Conservation (phyloP, 2,113 vertebrate species). For the Phasianus colchicus region DNA sequence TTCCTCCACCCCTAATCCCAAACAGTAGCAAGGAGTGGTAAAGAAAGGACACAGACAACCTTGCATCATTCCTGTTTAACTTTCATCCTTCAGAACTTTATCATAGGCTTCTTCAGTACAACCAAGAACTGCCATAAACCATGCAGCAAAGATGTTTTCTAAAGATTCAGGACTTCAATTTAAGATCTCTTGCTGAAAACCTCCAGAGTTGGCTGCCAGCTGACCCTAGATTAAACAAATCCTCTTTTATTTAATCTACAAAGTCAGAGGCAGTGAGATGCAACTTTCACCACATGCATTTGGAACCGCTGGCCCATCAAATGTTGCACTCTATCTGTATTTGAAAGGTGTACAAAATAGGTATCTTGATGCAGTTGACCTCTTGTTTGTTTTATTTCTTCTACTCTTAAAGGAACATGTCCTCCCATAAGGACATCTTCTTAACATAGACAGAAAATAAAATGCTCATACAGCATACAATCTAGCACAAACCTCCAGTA, state of each 20-base stretch:
- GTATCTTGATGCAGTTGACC: background rate
- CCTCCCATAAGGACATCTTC: background rate
- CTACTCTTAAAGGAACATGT: background rate
- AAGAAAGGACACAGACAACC: background rate
- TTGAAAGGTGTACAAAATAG: background rate
- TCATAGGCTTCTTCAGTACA: background rate
- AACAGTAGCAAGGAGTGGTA: background rate
- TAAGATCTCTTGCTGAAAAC: background rate
- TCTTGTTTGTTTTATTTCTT: background rate
- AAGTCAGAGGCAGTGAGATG: background rate
- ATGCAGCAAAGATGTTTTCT: background rate
- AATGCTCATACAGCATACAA: background rate
- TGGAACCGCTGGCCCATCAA: background rate
- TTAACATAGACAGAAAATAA: background rate
- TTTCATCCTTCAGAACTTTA: rapidly evolving
- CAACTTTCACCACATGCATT: background rate
- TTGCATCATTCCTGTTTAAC: background rate
- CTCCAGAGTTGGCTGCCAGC: background rate
- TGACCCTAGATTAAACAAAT: background rate
- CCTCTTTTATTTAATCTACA: background rate
- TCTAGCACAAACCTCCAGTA: rapidly evolving
- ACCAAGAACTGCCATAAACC: background rate
- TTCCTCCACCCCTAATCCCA: background rate
- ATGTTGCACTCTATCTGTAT: background rate
- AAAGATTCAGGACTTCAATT: background rate